Conservation (phyloP, 1,140 invertebrate genomes). For the Harpegnathos saltator region DNA sequence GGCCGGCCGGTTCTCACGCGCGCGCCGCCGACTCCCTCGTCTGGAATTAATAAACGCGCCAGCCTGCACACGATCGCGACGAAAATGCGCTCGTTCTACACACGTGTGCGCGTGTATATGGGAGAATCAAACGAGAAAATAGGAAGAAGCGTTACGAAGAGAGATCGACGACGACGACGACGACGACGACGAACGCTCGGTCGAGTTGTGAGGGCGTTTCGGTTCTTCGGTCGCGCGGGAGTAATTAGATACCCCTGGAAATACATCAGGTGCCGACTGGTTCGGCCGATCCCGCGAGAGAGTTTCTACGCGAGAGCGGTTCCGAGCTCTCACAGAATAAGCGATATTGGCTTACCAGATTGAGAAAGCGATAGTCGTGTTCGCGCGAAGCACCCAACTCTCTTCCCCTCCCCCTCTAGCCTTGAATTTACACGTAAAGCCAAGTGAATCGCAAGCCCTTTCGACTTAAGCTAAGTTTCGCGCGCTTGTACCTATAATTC, state of each 20-base stretch:
- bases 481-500: constrained; percentile 51
- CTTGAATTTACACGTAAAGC: constrained; percentile 47
- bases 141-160: constrained; percentile 1
- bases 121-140: constrained; percentile 17
- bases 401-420: background rate
- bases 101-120: background rate
- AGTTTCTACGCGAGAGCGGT: constrained; percentile 59
- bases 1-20: constrained; percentile 3
- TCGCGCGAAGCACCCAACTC: constrained; percentile 19
- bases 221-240: constrained; percentile 73
- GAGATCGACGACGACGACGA: background rate
- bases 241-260: constrained; percentile 85
- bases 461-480: constrained; percentile 18
- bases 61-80: no score
- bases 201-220: constrained; percentile 68
- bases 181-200: no score
- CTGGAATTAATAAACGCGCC: constrained; percentile 32
- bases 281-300: constrained; percentile 62
- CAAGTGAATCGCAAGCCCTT: constrained; percentile 7
- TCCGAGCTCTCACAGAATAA: constrained; percentile 68
- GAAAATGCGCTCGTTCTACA: background rate
- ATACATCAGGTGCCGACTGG: constrained; percentile 76
- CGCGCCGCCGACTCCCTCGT: background rate
- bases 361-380: constrained; percentile 73
- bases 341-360: constrained; percentile 78